Conservation (phyloP, 2,888 invertebrate species). For the Drosophila subquinaria region DNA sequence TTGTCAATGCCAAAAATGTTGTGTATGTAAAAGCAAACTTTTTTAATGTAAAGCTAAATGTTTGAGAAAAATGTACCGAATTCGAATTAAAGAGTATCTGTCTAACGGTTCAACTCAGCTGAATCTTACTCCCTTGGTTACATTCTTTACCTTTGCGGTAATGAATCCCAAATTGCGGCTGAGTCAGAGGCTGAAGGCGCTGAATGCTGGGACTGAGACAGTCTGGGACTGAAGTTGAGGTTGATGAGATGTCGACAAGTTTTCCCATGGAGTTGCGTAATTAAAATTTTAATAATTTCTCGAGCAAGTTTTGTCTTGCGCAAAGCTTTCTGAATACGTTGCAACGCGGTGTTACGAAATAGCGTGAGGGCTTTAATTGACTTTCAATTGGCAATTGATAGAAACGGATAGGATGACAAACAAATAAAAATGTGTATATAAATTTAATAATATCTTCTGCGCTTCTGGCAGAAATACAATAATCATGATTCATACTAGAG, state of each 20-base stretch:
- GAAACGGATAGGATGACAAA: background rate
- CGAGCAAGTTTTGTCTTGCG: slow-evolving; percentile 38
- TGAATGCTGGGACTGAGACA: slow-evolving; percentile 7
- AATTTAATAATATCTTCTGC: too few species aligned
- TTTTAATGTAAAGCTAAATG: too few species aligned
- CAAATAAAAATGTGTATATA: background rate
- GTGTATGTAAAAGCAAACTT: too few species aligned
- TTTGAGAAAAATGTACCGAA: too few species aligned
- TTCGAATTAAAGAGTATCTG: slow-evolving; percentile 4
- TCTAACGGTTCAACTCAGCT: background rate
- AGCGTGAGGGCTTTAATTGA: slow-evolving; percentile 60
- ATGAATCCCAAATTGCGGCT: too few species aligned
- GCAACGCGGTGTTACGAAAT: slow-evolving; percentile 46
- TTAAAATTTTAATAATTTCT: slow-evolving; percentile 77
- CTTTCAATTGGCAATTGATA: slow-evolving; percentile 64
- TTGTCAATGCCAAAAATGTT: too few species aligned
- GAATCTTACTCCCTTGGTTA: background rate
- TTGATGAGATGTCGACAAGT: slow-evolving; percentile 47
- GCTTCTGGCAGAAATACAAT: background rate
- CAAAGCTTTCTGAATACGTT: slow-evolving; percentile 66
- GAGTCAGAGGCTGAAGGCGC: slow-evolving; percentile 8
- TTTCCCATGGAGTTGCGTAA: slow-evolving; percentile 65
- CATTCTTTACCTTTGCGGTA: slow-evolving; percentile 34
- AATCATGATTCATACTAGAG: slow-evolving; percentile 34
- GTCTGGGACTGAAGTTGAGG: background rate